phyloP scores from a whole-genome alignment of 2,888 invertebrate genomes.

The Fabriciana adippe region DNA sequence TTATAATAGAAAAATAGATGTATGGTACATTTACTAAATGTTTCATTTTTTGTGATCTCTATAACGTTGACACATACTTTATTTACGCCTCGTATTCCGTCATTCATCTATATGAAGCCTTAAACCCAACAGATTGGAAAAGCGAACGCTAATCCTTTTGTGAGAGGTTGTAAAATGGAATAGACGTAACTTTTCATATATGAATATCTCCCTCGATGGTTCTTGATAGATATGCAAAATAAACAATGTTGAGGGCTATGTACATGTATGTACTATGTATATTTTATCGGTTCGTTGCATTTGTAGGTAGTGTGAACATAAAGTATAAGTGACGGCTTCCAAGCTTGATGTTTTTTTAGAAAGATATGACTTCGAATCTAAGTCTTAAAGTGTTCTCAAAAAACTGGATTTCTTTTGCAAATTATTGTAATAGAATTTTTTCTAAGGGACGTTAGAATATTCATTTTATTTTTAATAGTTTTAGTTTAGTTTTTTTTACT shows the following conservation, averaged over 20 bases:
- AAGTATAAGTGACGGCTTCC: neutral
- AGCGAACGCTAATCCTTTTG: conserved; percentile 18
- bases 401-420: no score
- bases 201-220: conserved; percentile 4
- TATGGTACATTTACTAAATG: no score
- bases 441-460: no score
- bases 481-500: no score
- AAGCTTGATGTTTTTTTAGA: no score
- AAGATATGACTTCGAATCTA: no score
- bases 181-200: conserved; percentile 17
- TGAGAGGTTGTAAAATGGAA: conserved; percentile 18
- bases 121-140: conserved; percentile 18
- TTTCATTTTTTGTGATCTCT: no score
- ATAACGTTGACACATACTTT: conserved; percentile 8
- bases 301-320: no score
- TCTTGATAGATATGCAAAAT: conserved; percentile 13
- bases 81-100: conserved; percentile 11
- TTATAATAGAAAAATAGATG: no score
- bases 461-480: no score
- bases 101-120: conserved; percentile 19
- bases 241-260: neutral
- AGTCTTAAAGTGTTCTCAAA: no score
- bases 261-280: neutral
- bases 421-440: no score
- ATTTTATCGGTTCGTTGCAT: neutral